phyloP scores from a whole-genome alignment of 1,140 invertebrate species.

The Battus philenor region DNA sequence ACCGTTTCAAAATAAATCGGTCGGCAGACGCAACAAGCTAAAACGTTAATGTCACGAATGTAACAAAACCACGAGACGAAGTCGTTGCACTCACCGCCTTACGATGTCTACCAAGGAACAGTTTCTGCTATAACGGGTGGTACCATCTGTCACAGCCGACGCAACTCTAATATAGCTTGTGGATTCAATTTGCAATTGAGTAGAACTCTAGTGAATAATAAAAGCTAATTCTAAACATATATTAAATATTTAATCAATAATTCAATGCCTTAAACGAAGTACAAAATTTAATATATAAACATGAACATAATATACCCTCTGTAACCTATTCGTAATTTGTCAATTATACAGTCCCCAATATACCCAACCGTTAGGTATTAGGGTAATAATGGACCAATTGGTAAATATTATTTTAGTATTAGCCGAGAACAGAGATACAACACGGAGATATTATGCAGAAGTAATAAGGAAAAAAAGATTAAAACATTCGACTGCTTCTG shows the following conservation, averaged over 20 bases:
- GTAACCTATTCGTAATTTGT: too few relatives aligned
- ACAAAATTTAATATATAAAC: too few relatives aligned
- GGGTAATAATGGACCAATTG: too few relatives aligned
- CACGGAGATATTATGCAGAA: too few relatives aligned
- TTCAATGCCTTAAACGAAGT: too few relatives aligned
- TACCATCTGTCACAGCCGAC: not conserved
- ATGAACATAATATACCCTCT: too few relatives aligned
- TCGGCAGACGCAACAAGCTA: constrained; percentile 31
- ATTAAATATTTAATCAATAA: too few relatives aligned
- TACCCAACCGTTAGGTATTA: too few relatives aligned
- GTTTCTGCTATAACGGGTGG: not conserved
- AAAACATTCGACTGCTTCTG: not conserved
- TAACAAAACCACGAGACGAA: constrained; percentile 46
- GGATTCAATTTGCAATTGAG: not conserved
- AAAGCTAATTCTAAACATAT: too few relatives aligned
- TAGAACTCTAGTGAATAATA: constrained; percentile 2
- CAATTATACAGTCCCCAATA: too few relatives aligned
- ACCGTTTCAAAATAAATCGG: constrained; percentile 49
- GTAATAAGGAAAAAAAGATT: not conserved
- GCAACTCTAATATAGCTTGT: constrained; percentile 5
- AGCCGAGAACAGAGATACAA: too few relatives aligned
- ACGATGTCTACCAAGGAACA: constrained; percentile 9
- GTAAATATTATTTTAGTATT: too few relatives aligned
- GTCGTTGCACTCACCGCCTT: constrained; percentile 26
- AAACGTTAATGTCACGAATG: constrained; percentile 47